Base-by-base conservation (phyloP, 1,140 invertebrate genomes). In the Carposina sasakii region DNA sequence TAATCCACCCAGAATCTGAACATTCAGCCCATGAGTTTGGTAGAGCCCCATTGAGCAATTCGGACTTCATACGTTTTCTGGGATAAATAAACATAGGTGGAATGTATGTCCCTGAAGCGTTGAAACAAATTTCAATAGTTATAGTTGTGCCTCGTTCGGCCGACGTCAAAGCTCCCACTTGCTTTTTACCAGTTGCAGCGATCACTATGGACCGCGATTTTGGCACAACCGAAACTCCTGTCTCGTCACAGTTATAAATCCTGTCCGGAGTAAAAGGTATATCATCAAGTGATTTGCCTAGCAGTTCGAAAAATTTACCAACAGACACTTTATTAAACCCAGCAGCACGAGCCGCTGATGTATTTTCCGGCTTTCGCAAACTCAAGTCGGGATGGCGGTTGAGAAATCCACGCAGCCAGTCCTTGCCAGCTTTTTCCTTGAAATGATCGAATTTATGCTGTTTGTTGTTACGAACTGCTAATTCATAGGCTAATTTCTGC, bases 161-260 rank as follows among this genome's bases (percentile, higher is more conserved):
- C 33, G 68, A 71, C 40, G 63, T 67, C 28, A 77, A 41, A 10
- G 56, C 41, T 2, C 62, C 72, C 8, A 77, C 66, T 63, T 78
- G 71, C 34, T 71, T 67, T 56, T 67, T 61, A 36, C 69, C 77
- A 60, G 56, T 67, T 50, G 48, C 48, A 5, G 67, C 62, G 24
- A 72, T 48, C 19, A 72, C 61, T 67, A 76, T 86, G 17, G 55
- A 57, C 5, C 67, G 49, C 10, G 55, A 59, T 49, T 82, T 78
- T 13, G 73, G 70, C 15, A 86, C 75, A 56, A 66, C 66, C 9
- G 77, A 72, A 45, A 84, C 46, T 1, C 77, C 83, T 30, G 74
- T 85, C 54, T 86, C 78, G 44, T 77, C 76, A 17, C 64, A 63
- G 44, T 78, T 77, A 43, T 62, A 82, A 16, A 76, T 74, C 26